Conservation (phyloP, 2,888 invertebrate genomes). For the Eugnorisma glareosa region DNA sequence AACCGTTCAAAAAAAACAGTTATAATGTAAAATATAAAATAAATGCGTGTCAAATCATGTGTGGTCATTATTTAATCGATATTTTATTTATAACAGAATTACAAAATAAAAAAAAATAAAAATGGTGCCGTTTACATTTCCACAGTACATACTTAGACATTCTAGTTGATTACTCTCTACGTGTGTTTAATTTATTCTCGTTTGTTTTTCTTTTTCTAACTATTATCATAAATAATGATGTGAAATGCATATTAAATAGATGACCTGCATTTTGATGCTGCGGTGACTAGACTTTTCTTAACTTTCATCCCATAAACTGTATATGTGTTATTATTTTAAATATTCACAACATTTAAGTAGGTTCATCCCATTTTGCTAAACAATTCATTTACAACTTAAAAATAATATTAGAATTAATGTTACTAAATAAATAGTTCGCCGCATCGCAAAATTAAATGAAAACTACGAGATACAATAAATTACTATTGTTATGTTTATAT, state of each 20-base stretch:
- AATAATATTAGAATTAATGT: slow-evolving; percentile 68
- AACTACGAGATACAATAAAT: slow-evolving; percentile 49
- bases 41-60: slow-evolving; percentile 58
- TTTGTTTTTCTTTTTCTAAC: slow-evolving; percentile 64
- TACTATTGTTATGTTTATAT: slow-evolving; percentile 12
- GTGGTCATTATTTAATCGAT: slow-evolving; percentile 24
- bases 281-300: slow-evolving; percentile 85
- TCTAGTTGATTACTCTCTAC: slow-evolving; percentile 68
- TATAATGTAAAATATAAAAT: slow-evolving; percentile 54
- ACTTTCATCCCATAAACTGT: slow-evolving; percentile 67
- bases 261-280: slow-evolving; percentile 80
- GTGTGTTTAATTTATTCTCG: slow-evolving; percentile 70
- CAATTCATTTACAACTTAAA: slow-evolving; percentile 73
- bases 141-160: slow-evolving; percentile 59
- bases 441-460: slow-evolving; percentile 46
- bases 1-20: slow-evolving; percentile 24
- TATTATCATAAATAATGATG: slow-evolving; percentile 61
- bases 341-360: slow-evolving; percentile 71
- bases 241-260: slow-evolving; percentile 72
- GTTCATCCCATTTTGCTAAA: slow-evolving; percentile 69
- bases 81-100: slow-evolving; percentile 33
- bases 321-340: slow-evolving; percentile 61
- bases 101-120: slow-evolving; percentile 20
- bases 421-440: slow-evolving; percentile 63
- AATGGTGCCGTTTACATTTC: slow-evolving; percentile 36